These are phyloP conservation scores for Heptranchias perlo DNA, from an alignment of 2,113 vertebrate species.

Conservation along the genomic window DNA sequence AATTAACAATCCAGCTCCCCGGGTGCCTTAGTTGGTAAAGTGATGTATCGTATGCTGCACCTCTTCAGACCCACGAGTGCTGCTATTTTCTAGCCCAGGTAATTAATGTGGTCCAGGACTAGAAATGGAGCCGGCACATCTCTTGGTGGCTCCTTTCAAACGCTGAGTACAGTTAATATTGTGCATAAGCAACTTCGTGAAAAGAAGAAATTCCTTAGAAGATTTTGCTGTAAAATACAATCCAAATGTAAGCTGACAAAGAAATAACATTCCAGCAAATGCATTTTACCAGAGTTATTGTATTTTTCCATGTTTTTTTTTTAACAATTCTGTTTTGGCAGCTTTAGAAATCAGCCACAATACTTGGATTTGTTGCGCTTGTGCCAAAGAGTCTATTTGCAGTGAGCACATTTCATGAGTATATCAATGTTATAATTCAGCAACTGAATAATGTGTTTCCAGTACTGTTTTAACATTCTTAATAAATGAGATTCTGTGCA, in stretches of 20 bases:
- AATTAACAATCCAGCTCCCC: background rate
- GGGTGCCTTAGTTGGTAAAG: background rate
- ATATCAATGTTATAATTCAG: background rate
- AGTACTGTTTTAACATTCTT: background rate
- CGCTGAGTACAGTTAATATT: background rate
- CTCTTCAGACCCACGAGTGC: background rate
- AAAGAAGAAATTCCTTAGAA: background rate
- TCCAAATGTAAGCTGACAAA: too few species aligned
- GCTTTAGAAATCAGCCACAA: background rate
- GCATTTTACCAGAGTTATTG: background rate
- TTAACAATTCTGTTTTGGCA: background rate
- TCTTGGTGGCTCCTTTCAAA: background rate
- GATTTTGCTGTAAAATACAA: background rate
- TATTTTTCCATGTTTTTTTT: background rate
- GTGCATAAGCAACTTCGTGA: background rate
- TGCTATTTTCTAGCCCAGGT: background rate
- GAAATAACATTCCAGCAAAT: background rate
- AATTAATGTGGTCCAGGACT: background rate
- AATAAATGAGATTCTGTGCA: background rate
- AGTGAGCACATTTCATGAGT: background rate
- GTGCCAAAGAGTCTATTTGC: background rate
- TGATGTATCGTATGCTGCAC: background rate
- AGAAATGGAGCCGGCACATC: background rate
- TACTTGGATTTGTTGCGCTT: background rate
- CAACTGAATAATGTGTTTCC: background rate